Evolutionary conservation across 1,140 invertebrate genomes (phyloP).

Genomic region (Whitmania pigra): DNA sequence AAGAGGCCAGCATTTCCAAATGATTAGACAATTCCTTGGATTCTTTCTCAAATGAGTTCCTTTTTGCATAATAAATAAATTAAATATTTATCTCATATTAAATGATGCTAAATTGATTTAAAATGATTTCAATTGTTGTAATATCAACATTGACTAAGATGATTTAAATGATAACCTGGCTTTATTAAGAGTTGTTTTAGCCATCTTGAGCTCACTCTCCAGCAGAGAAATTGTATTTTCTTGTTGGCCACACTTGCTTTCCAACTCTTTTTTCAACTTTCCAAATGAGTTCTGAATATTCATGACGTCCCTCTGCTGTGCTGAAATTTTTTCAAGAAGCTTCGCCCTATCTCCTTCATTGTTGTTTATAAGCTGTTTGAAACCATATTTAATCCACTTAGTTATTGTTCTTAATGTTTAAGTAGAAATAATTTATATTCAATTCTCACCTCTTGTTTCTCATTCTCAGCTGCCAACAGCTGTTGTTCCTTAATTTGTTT

Average conservation of each 20-base stretch:
- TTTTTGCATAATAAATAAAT: slow-evolving; percentile 24
- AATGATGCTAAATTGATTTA: not conserved
- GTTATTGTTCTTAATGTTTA: not conserved
- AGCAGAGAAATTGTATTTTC: not conserved
- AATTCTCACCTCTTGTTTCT: slow-evolving; percentile 39
- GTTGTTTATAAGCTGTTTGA: slow-evolving; percentile 4
- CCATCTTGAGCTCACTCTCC: not conserved
- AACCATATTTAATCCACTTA: not conserved
- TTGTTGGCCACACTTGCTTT: not conserved
- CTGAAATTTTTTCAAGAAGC: not conserved
- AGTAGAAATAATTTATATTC: no score
- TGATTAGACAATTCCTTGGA: slow-evolving; percentile 40
- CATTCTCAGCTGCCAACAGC: slow-evolving; percentile 41
- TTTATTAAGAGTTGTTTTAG: slow-evolving; percentile 2
- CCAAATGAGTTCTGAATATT: not conserved
- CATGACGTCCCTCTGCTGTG: not conserved
- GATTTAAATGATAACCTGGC: not conserved
- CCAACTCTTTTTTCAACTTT: slow-evolving; percentile 8
- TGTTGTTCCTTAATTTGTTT: slow-evolving; percentile 39
- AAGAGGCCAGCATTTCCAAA: slow-evolving; percentile 35
- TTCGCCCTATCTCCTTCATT: not conserved
- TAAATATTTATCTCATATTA: slow-evolving; percentile 5
- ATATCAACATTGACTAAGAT: not conserved
- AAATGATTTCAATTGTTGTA: not conserved
- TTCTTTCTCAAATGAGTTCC: slow-evolving; percentile 38